Percentiles rank a stretch among this genome's conserved stretches.
Conservation (phyloP, 2,113 vertebrate genomes). For the Pangasianodon gigas region DNA sequence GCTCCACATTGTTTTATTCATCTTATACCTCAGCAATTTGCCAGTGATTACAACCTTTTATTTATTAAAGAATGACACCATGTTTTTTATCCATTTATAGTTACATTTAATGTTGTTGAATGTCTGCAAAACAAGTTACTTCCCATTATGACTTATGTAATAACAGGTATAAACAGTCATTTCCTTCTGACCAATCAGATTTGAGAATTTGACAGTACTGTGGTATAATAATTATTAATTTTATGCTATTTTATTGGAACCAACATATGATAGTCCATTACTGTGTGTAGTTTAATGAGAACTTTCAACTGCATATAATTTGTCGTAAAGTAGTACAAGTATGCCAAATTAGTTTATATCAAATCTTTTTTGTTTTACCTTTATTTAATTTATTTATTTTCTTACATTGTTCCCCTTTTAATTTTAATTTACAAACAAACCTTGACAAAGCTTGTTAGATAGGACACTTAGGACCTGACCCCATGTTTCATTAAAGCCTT, state of each 20-base stretch:
- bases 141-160: neutral
- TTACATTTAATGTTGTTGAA: no score
- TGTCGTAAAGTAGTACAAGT: neutral
- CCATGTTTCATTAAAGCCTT: neutral
- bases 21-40: no score
- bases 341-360: neutral
- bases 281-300: neutral
- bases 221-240: neutral
- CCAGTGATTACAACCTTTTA: no score
- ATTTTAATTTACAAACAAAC: neutral
- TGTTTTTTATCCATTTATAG: no score
- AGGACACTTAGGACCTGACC: neutral
- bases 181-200: no score
- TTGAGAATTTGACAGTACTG: neutral
- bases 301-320: neutral
- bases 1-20: no score
- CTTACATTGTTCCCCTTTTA: neutral
- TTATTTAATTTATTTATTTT: neutral
- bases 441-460: neutral
- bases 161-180: neutral
- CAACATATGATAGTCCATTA: neutral
- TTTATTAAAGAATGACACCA: no score
- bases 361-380: neutral
- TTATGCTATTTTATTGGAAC: neutral
- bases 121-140: neutral